Evolutionary conservation across 2,888 invertebrate species (phyloP), one percentile per base, ranked within the genome.

Genomic region (Odiellus spinosus): DNA sequence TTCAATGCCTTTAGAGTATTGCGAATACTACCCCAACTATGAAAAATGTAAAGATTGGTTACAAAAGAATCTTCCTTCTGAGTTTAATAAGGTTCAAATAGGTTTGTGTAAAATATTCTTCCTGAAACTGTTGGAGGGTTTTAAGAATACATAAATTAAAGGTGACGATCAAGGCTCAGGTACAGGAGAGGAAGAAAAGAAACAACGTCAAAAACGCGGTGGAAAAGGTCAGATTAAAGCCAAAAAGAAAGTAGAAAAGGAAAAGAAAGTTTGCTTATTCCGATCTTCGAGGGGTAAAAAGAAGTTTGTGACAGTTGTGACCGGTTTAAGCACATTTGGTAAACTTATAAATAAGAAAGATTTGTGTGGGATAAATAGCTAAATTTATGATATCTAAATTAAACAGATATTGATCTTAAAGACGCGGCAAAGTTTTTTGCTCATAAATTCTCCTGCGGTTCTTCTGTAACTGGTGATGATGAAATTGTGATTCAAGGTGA

Each of bases 401-500:
- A 26, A 26, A 33, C 70, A 90, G 93, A 87, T 67, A 91, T 98
- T 67, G 96, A 98, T 67, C 71, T 96, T 51, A 98, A 98, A 71
- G 87, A 87, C 54, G 98, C 96, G 46, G 85, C 93, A 26, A 98
- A 98, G 67, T 90, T 86, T 66, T 96, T 98, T 71, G 90, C 93
- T 36, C 85, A 86, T 48, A 88, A 84, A 68, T 98, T 98, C 72
- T 93, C 96, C 4, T 98, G 96, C 69, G 96, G 96, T n/a, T 90
- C 93, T 6, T 96, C 96, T 10, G 93, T 98, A 1, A 95, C 95
- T 26, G 95, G 91, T 5, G 90, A 93, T 57, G 96, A 98, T 73
- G 98, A 98, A 70, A 96, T 98, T 63, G 96, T 98, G 40, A 93
- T 98, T 63, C 96, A 98, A 68, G 96, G 95, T 46, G 95, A 96